Evolutionary conservation across 2,888 invertebrate genomes (phyloP), one percentile per base, ranked within the genome.

Genomic region (Nymphalis urticae): DNA sequence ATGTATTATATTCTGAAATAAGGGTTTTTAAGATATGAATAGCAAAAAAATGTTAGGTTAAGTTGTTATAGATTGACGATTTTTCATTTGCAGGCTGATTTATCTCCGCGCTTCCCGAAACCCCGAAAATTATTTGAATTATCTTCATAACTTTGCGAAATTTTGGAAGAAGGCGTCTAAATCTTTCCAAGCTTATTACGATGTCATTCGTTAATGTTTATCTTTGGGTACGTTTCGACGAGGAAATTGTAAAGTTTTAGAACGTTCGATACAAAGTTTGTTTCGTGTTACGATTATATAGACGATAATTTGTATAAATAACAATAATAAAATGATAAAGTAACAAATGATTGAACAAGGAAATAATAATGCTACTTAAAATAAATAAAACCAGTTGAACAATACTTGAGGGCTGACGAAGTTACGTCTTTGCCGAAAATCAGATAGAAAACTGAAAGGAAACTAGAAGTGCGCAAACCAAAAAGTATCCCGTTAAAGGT

Each of bases 61-160:
- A 66, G 58, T 64, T 70, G 70, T 61, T 66, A 72, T 66, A 70
- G 59, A 48, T 64, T 70, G 72, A 68, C 68, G 68, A 64, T 66
- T 66, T 68, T 61, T 69, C 61, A 50, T 69, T 67, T 63, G 65
- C 56, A 32, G 68, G 62, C 64, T 67, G 64, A 67, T 56, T 56
- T 56, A 64, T 54, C 69, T 64, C 70, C 70, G 67, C 64, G 21
- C 62, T 62, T 42, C 42, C 51, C 62, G 63, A 54, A 62, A 64
- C 47, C 62, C 54, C 50, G 62, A 54, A 71, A 75, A 74, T 74
- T 72, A 73, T 74, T 71, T 68, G 74, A 76, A 73, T 77, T 76
- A 76, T 76, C 76, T 73, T 54, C 59, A 62, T 64, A 70, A 77
- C 76, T 73, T 75, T 68, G 73, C 68, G 75, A 75, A 74, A 64